Percentiles rank a stretch among this genome's conserved stretches.
Conservation (phyloP, 2,888 invertebrate genomes). For the Philaethria dido region DNA sequence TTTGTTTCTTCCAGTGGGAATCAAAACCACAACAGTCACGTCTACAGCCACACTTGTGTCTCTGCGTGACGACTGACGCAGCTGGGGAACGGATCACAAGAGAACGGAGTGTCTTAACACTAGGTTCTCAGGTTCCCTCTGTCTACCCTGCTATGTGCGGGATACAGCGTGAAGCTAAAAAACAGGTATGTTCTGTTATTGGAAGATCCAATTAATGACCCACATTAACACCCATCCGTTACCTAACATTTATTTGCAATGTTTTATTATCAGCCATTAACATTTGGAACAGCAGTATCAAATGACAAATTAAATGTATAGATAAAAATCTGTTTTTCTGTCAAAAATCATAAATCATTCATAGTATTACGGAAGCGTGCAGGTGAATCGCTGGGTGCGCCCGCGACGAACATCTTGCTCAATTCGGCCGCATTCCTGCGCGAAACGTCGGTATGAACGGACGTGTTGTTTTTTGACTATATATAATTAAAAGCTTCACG, state of each 20-base stretch:
- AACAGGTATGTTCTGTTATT: no score
- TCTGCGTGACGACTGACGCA: no score
- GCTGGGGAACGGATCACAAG: no score
- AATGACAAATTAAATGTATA: constrained; percentile 21
- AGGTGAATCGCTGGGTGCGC: constrained; percentile 67
- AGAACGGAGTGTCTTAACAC: no score
- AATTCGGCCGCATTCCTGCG: constrained; percentile 69
- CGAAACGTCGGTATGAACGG: constrained; percentile 50
- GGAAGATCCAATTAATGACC: background rate
- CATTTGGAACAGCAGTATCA: constrained; percentile 10
- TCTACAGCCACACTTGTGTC: no score
- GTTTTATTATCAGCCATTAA: background rate
- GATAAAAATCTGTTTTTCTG: constrained; percentile 22
- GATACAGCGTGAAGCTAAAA: no score
- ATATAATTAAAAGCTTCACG: no score
- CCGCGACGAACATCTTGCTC: constrained; percentile 60
- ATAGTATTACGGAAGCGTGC: constrained; percentile 44
- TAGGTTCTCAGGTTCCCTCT: no score
- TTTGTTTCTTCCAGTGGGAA: no score
- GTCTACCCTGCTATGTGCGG: no score
- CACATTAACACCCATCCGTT: background rate
- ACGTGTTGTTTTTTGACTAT: constrained; percentile 47
- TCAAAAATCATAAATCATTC: constrained; percentile 29
- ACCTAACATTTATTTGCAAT: background rate
- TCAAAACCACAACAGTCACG: no score